Evolutionary conservation across 2,888 invertebrate genomes (phyloP), one percentile per base, ranked within the genome.

Genomic region (Keiferia lycopersicella): DNA sequence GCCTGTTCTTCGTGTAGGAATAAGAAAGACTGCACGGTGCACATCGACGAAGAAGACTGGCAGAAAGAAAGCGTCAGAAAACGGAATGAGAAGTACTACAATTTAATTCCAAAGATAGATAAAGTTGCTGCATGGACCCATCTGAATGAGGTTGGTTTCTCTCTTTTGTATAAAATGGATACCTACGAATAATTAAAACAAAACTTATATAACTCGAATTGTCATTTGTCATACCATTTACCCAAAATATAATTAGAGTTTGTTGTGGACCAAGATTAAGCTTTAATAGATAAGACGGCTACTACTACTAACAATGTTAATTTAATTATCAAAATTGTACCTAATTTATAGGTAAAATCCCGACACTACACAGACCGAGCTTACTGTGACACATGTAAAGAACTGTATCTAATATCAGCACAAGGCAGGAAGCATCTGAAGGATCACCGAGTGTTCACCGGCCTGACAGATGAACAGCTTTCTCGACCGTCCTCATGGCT

Each of bases 1-100:
- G 95, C 96, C 0, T 98, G 98, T 83, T 95, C 98, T 0, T 96
- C 97, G 0, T 96, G 96, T 80, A 93, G 98, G 64, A 95, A 96
- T 76, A 93, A 95, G 67, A 96, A 96, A 76, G 92, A 94, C 11
- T 98, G 98, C 77, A 88, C 92, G 2, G 95, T 96, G 79, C 95
- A 94, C 73, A 91, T 95, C 38, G 82, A 90, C 1, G 91, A 93
- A 72, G 82, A 90, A 56, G 87, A 88, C 62, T 94, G 94, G 93
- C 78, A 91, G 62, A 83, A 90, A 56, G 91, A 93, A 75, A 84
- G 82, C 61, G 78, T 92, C 4, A 91, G 79, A 65, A 83, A 87
- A 75, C 82, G 86, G 0, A 91, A 91, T 70, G 87, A 87, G 69
- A 91, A 91, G 70, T 91, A 90, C 69, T 86, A 86, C 69, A 81